phyloP scores from a whole-genome alignment of 2,113 vertebrate species.

The Calonectris borealis region DNA sequence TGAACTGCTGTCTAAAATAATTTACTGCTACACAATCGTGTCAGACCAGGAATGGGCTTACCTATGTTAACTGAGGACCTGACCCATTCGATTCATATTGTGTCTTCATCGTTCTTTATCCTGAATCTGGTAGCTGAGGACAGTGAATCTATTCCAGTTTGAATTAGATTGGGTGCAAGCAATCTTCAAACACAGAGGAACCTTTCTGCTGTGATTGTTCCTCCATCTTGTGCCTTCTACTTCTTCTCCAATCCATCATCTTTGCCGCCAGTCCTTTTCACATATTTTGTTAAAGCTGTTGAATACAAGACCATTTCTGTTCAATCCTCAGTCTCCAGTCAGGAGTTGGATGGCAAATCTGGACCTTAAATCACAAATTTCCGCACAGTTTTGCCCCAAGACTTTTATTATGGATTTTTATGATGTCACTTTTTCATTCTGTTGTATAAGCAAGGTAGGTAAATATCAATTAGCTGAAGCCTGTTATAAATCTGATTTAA shows the following conservation, averaged over 20 bases:
- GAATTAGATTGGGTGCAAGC: not conserved
- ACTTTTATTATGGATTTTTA: not conserved
- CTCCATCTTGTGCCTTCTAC: not conserved
- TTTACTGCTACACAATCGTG: fast-evolving
- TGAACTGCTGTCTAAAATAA: not conserved
- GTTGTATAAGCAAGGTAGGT: not conserved
- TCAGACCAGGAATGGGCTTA: not conserved
- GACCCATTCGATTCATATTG: not conserved
- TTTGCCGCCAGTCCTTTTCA: not conserved
- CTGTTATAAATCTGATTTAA: not conserved
- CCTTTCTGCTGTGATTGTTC: not conserved
- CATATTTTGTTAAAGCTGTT: not conserved
- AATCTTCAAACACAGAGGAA: not conserved
- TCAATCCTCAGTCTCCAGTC: not conserved
- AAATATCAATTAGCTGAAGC: not conserved
- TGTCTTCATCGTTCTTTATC: not conserved
- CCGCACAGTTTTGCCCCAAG: not conserved
- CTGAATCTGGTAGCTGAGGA: not conserved
- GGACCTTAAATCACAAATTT: not conserved
- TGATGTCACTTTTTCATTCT: not conserved
- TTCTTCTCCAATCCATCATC: not conserved
- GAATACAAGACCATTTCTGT: not conserved
- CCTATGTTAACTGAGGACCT: fast-evolving
- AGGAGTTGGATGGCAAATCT: not conserved
- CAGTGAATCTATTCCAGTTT: not conserved